Evolutionary conservation across 2,797 vertebrate species (phyloP), one percentile per base, ranked within the genome.

Genomic region (Eulemur coronatus): DNA sequence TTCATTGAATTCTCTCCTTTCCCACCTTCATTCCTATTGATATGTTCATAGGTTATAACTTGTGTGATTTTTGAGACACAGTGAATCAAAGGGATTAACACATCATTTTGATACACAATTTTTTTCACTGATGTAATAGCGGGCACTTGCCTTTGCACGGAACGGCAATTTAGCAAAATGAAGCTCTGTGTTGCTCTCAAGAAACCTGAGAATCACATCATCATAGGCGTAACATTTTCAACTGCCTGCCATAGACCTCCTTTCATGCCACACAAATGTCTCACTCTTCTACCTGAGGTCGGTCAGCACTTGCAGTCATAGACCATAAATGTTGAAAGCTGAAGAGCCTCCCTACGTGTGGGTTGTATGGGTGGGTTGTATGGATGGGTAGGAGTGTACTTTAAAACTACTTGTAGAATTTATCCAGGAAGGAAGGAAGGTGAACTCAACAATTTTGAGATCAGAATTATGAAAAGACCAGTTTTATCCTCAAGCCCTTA

Each of bases 11-110:
- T 81, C n/a, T 78, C 28, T 82, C 59, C 24, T 79, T 50, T 78
- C 26, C 63, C 61, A 65, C 59, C 38, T 97, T 84, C 84, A 84
- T 94, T 92, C 81, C 89, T 91, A 13, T 5, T n/a, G 7, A 85
- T 95, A 41, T 91, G 41, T 85, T 95, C 81, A 86, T 61, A 84
- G 48, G 17, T 96, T 84, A 84, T 92, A 67, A 57, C 73, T 63
- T 69, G 35, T 46, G 4, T 35, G 28, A 73, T 70, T 95, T 80
- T 28, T 82, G 28, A 41, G 50, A 63, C 35, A 82, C 18, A 72
- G 1, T 94, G 70, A 93, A 63, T 92, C 80, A 96, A 91, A 89
- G 18, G 38, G 30, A 86, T 91, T 87, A 87, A 61, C 43, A 80
- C 30, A 55, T 84, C 10, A 50, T 52, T 89, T 80, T 81, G 76